Evolutionary conservation across 1,140 invertebrate genomes (phyloP), one percentile per base, ranked within the genome.

Genomic region (Drosophila kepulauana): DNA sequence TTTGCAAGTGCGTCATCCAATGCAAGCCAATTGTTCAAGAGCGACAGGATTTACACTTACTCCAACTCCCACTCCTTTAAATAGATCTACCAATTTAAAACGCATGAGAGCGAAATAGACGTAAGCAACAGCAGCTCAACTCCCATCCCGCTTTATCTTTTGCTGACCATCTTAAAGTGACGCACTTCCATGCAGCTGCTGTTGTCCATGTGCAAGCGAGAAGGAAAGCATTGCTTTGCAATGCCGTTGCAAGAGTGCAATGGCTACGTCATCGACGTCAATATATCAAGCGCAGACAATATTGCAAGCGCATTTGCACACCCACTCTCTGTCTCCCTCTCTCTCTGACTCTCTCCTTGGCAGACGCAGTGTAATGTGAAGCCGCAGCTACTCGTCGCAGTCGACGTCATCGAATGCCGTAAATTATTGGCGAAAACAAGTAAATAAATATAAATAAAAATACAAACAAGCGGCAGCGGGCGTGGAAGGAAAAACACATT

Each of bases 381-480:
- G 56, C 33, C 11, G 8, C 49, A 49, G 65, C 33, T 7, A 45
- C 25, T 13, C 20, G 11, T 3, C 41, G 20, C 38, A 33, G 30
- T 63, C 35, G 51, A 30, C 51, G 51, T 54, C 51, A 57, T 16
- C 38, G 41, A 33, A 13, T 35, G 28, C 15, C 41, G 52, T 57
- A 48, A 57, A 57, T 57, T 48, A 28, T 46, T 52, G 15, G 30
- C 45, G 28, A 57, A 46, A 56, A 67, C 28, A 54, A 54, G 51
- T 54, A 57, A 57, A 46, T 67, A 57, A 67, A 57, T 57, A 28
- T 11, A 51, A 65, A 16, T 43, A 15, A 30, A 65, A 65, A 65
- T 56, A 46, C 52, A 54, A 45, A 25, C 20, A 25, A 25, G 20
- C 20, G 20, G 20, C 20, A 25, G 20, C 20, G 3, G 20, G 35